These are phyloP conservation scores for Drosophila anceps DNA, from an alignment of 2,888 invertebrate species.

Conservation along the genomic window DNA sequence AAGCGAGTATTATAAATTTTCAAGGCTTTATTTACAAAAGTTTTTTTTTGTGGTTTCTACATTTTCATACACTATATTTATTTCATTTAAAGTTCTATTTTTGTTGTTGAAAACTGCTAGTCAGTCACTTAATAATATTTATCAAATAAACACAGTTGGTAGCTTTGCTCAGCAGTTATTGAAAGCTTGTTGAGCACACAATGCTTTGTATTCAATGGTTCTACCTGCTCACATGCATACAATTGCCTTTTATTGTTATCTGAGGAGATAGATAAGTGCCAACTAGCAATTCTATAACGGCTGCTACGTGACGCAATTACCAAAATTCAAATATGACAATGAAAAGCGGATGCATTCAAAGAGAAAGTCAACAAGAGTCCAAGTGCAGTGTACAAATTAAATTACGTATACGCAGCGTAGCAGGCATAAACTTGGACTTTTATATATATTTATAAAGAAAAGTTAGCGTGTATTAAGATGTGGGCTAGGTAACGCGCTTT, in stretches of 20 bases:
- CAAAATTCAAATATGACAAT: slow-evolving; percentile 30
- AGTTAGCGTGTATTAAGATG: slow-evolving; percentile 4
- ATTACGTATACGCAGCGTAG: slow-evolving; percentile 36
- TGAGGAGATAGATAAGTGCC: slow-evolving; percentile 1
- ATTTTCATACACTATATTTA: too few species aligned
- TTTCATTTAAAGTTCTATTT: background rate
- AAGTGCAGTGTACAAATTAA: slow-evolving; percentile 20
- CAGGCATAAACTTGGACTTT: slow-evolving; percentile 1
- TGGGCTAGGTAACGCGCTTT: background rate
- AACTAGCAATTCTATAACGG: slow-evolving; percentile 9
- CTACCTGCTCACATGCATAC: background rate
- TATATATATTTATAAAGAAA: background rate
- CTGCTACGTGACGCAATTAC: slow-evolving; percentile 40
- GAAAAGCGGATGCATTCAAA: slow-evolving; percentile 21
- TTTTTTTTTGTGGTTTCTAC: background rate
- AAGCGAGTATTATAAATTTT: background rate
- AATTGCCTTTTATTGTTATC: slow-evolving; percentile 8
- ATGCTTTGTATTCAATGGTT: slow-evolving; percentile 13
- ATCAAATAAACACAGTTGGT: too few species aligned
- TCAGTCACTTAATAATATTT: background rate
- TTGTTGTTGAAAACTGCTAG: background rate
- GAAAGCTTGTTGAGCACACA: background rate
- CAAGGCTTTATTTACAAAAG: background rate
- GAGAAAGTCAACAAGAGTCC: slow-evolving; percentile 10
- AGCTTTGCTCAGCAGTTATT: background rate